phyloP scores from a whole-genome alignment of 2,888 invertebrate genomes.

The Lepetodrilus schrolli region DNA sequence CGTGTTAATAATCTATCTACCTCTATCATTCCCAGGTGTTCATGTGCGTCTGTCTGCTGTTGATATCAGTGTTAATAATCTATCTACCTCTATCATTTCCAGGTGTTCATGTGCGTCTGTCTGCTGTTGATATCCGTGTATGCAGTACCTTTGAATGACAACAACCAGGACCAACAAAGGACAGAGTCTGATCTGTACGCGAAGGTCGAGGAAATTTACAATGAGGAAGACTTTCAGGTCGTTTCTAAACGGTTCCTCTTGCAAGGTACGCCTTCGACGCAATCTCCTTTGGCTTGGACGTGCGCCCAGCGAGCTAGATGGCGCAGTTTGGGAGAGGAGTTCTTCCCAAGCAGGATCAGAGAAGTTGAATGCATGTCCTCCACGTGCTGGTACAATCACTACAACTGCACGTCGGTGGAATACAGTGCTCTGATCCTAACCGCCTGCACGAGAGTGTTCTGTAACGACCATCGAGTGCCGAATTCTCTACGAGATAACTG shows the following conservation, averaged over 20 bases:
- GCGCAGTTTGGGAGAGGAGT: conserved; percentile 11
- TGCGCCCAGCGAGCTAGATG: neutral
- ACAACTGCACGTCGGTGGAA: conserved; percentile 19
- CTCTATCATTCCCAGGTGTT: too few relatives aligned
- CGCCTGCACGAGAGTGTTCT: neutral
- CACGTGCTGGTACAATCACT: conserved; percentile 28
- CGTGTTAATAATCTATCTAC: too few relatives aligned
- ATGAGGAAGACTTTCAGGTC: neutral
- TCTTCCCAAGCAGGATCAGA: conserved; percentile 25
- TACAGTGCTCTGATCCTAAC: conserved; percentile 16
- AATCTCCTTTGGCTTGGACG: conserved; percentile 4
- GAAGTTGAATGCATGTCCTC: conserved; percentile 25
- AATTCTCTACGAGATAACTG: neutral
- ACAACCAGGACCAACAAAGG: too few relatives aligned
- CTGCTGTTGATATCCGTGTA: too few relatives aligned
- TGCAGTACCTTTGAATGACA: too few relatives aligned
- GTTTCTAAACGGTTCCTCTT: neutral
- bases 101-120: too few relatives aligned
- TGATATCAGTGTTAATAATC: too few relatives aligned
- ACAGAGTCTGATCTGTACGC: too few relatives aligned
- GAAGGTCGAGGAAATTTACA: neutral
- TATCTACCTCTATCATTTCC: too few relatives aligned
- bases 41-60: too few relatives aligned
- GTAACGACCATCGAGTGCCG: conserved; percentile 26
- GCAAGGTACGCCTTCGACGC: neutral